Evolutionary conservation across 2,113 vertebrate genomes (phyloP).

Genomic region (Myrmecophaga tridactyla): DNA sequence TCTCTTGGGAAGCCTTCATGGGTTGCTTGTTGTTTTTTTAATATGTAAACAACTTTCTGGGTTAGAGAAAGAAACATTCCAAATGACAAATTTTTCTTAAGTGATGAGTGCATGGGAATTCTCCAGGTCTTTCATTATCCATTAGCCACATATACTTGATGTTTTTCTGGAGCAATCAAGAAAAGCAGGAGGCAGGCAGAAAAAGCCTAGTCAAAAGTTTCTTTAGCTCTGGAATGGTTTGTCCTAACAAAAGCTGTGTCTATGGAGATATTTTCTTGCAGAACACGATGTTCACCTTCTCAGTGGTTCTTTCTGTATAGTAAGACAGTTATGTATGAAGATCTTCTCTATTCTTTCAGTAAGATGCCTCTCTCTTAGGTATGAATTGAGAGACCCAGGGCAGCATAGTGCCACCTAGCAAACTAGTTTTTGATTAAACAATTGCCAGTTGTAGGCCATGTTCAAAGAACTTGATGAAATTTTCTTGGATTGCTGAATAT

Average conservation of each 20-base stretch:
- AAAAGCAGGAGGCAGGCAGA: not conserved
- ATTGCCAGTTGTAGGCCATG: accelerated
- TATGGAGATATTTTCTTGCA: not conserved
- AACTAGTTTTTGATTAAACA: not conserved
- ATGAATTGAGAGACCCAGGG: accelerated
- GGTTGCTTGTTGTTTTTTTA: not conserved
- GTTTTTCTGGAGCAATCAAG: not conserved
- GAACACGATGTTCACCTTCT: accelerated
- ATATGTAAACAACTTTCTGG: accelerated
- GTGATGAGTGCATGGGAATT: accelerated
- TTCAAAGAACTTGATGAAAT: not conserved
- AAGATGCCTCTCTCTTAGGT: not conserved
- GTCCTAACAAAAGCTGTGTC: accelerated
- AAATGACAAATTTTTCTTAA: too few species aligned
- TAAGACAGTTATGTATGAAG: not conserved
- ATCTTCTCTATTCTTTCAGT: too few species aligned
- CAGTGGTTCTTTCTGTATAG: not conserved
- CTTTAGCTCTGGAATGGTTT: accelerated
- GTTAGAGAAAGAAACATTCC: not conserved
- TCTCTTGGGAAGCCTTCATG: not conserved
- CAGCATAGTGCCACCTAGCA: not conserved
- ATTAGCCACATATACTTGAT: not conserved
- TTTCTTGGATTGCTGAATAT: not conserved
- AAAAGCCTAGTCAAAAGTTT: accelerated
- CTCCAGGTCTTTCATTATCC: not conserved